A percentile compares a stretch with the other conserved stretches of the same genome.
Evolutionary conservation across 2,888 invertebrate species (phyloP).

Genomic region (Thysanoteuthis rhombus): DNA sequence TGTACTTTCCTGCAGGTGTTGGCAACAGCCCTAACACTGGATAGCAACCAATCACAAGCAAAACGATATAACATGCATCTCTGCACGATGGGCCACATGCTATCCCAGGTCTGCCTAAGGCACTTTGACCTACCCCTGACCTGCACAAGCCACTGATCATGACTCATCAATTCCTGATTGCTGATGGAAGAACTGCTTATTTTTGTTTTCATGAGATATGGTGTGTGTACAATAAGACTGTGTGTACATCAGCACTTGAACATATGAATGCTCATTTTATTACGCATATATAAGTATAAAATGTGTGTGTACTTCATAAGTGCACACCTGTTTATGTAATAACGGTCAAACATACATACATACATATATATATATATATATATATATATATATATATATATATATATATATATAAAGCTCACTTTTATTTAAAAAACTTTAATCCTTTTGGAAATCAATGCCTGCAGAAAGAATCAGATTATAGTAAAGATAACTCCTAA

Average conservation of each 20-base stretch:
- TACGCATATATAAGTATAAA: background rate
- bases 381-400: too few species aligned
- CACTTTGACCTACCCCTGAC: constrained; percentile 12
- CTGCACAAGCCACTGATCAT: background rate
- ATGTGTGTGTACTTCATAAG: background rate
- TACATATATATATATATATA: background rate
- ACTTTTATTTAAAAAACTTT: too few species aligned
- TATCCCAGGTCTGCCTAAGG: background rate
- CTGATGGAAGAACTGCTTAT: background rate
- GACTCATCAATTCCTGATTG: background rate
- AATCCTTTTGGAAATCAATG: too few species aligned
- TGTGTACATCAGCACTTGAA: background rate
- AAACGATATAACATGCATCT: background rate
- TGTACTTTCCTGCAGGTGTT: too few species aligned
- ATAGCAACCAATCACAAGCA: background rate
- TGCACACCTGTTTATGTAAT: background rate
- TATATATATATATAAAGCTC: too few species aligned
- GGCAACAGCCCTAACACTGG: background rate
- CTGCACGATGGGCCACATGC: background rate
- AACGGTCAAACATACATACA: too few species aligned
- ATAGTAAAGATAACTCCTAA: too few species aligned
- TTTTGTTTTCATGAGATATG: background rate
- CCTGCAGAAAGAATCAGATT: too few species aligned
- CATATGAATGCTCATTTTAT: background rate
- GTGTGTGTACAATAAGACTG: background rate